Evolutionary conservation across 2,888 invertebrate genomes (phyloP).

Genomic region (Ceriagrion tenellum): DNA sequence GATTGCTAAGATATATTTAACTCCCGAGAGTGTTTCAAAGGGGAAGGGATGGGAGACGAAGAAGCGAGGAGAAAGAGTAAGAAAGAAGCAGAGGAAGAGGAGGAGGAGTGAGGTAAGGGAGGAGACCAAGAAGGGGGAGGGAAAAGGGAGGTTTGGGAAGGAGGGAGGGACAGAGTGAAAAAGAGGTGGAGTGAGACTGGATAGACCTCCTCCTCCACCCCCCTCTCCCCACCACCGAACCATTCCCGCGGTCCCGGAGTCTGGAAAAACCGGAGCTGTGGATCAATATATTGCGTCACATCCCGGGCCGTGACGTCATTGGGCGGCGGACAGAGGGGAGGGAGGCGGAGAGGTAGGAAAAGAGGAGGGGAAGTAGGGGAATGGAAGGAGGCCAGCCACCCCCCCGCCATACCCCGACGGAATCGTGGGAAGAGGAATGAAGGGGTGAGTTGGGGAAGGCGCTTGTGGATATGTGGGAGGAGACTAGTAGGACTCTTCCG

Average conservation of each 20-base stretch:
- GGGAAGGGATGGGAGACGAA: too few relatives aligned
- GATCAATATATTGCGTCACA: constrained; percentile 78
- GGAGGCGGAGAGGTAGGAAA: background rate
- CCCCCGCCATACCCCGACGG: background rate
- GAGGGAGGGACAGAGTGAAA: background rate
- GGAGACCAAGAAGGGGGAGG: background rate
- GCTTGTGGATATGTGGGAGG: background rate
- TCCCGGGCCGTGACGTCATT: constrained; percentile 74
- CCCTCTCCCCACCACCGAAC: constrained; percentile 71
- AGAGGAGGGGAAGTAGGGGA: background rate
- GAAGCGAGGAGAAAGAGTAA: too few relatives aligned
- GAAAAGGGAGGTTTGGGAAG: background rate
- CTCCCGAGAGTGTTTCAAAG: too few relatives aligned
- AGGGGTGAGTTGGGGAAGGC: background rate
- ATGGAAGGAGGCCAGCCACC: background rate
- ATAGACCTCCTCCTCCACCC: constrained; percentile 71
- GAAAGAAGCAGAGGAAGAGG: background rate
- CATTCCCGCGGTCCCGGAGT: constrained; percentile 51
- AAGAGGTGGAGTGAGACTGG: constrained; percentile 69
- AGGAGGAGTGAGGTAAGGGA: background rate
- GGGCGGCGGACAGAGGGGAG: constrained; percentile 70
- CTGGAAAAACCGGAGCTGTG: constrained; percentile 69
- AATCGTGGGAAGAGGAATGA: background rate
- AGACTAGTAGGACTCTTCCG: background rate
- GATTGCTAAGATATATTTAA: too few relatives aligned